Evolutionary conservation across 2,888 invertebrate species (phyloP), one percentile per base, ranked within the genome.

Genomic region (Lucinisca nassula): DNA sequence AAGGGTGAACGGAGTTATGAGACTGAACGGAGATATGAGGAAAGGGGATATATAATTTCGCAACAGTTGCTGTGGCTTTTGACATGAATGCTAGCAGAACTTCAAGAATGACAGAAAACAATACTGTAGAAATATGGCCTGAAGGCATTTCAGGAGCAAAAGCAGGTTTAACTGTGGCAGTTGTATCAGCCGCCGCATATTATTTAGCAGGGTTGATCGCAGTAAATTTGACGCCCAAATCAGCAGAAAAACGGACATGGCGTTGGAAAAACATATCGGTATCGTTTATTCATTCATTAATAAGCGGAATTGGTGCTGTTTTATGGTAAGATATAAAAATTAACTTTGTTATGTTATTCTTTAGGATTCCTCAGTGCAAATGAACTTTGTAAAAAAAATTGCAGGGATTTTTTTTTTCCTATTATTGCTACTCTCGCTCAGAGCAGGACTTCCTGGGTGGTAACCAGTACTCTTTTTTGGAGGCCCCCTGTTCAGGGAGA

Each of bases 191-290:
- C 14, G 49, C 90, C 35, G 38, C 86, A 27, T 93, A 92, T 85
- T 93, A 86, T 35, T 6, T 90, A 32, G 55, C 84, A 14, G 85
- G 91, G 76, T 79, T 83, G 79, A 24, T 91, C 8, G 74, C 81
- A 10, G 78, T 79, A n/a, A 49, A 72, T 38, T 67, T 86, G 38
- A 89, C 81, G 14, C 93, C 93, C 10, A 83, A 70, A 49, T 67
- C 81, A 24, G 91, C 91, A 27, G 85, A 87, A 24, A 87, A 92
- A 17, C 83, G 87, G 73, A 73, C 81, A 49, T 94, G 93, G 94
- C 82, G 90, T 84, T 94, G 93, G 92, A 94, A 94, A 90, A 94
- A 94, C 78, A 94, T 93, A 40, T 88, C 92, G 0, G 90, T 93
- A 10, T 94, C 94, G 21, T 90, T 94, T n/a, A 37, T 93, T 12